Evolutionary conservation across 2,113 vertebrate species (phyloP), one percentile per base, ranked within the genome.

Genomic region (Takifugu flavidus): DNA sequence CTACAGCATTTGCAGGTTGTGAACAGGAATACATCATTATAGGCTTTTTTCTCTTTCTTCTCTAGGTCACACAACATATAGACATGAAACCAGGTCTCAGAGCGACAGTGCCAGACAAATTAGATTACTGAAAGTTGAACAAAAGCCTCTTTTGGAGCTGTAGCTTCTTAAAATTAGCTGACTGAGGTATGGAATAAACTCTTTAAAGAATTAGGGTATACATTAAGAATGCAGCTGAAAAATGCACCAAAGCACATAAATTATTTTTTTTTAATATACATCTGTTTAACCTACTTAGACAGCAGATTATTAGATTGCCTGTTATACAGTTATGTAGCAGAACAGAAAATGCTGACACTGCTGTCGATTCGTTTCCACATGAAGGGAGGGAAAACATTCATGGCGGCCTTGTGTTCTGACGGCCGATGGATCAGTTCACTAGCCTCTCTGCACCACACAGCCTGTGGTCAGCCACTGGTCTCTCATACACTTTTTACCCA

Each of bases 291-390:
- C 34, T 39, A 34, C 5, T 4, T 34, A 39, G 34, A 10, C 34
- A 39, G 7, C 47, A 20, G 14, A n/a, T 25, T 49, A 20, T 49
- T 49, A 1, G 6, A 25, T 49, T n/a, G 25, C 47, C 5, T 20
- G 47, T 49, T 59, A 67, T 61, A 6, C 29, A 63, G 28, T 82
- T 84, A 65, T 54, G 67, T 62, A 78, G 84, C 73, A 61, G 25
- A 61, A 15, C 13, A 65, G 39, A 53, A 79, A 65, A 31, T 49
- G 69, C 69, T 73, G 69, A 80, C 64, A 54, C 1, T 13, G 14
- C 15, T 60, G 8, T 67, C 70, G 25, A 28, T 56, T 70, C 50
- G 74, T 42, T 58, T 13, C 10, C 25, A 47, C 2, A 5, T 6
- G 15, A 10, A 47, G 45, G 45, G 15, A n/a, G 4, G 5, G 14